Evolutionary conservation across 2,888 invertebrate species (phyloP).

Genomic region (Clunio marinus): DNA sequence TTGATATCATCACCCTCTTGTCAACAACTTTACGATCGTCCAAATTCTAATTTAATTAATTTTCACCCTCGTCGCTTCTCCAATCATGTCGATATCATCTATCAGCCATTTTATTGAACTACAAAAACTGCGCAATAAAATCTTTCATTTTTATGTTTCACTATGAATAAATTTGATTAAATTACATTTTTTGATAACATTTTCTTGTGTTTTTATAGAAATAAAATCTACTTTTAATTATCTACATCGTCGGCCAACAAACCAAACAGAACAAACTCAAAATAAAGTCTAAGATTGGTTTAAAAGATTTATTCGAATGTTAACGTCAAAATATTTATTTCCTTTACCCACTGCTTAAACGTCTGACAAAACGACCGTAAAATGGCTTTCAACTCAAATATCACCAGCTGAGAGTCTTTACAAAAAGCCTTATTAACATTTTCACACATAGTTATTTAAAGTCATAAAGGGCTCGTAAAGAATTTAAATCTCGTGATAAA

Average conservation of each 20-base stretch:
- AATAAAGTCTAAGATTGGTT: not conserved
- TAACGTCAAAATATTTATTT: not conserved
- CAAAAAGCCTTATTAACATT: not conserved
- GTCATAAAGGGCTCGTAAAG: too few relatives aligned
- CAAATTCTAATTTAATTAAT: not conserved
- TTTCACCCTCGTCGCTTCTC: not conserved
- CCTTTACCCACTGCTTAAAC: not conserved
- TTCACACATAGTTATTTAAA: not conserved
- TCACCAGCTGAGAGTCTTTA: conserved; percentile 1
- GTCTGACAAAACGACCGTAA: not conserved
- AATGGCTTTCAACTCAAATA: not conserved
- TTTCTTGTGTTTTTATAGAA: too few relatives aligned
- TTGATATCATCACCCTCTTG: not conserved
- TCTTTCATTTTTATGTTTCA: not conserved
- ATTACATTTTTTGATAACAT: not conserved
- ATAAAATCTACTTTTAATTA: not conserved
- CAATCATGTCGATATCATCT: not conserved
- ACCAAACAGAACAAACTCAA: not conserved
- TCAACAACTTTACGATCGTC: not conserved
- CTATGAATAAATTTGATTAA: too few relatives aligned
- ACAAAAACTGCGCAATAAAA: not conserved
- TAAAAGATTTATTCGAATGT: not conserved
- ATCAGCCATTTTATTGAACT: not conserved
- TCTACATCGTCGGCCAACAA: not conserved
- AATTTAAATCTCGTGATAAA: too few relatives aligned